Percentiles rank a stretch among this genome's conserved stretches.
These are phyloP conservation scores for Bactericera cockerelli DNA, from an alignment of 1,140 invertebrate genomes.

Conservation along the genomic window DNA sequence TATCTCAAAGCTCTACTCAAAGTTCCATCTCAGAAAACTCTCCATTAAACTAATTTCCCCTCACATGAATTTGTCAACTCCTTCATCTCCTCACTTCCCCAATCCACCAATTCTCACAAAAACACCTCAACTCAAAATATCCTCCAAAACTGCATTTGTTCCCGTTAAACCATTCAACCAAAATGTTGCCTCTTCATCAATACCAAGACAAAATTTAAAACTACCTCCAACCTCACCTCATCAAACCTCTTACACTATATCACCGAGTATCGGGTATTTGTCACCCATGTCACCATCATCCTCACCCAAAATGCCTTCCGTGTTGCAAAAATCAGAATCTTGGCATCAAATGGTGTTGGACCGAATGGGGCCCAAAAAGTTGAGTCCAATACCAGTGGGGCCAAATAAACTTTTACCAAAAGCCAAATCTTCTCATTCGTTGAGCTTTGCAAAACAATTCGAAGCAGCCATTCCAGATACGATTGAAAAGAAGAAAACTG, in stretches of 20 bases:
- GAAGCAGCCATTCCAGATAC: conserved; percentile 59
- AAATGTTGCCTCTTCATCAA: not conserved
- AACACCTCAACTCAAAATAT: conserved; percentile 2
- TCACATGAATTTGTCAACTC: not conserved
- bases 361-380: conserved; percentile 23
- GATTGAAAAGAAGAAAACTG: conserved; percentile 53
- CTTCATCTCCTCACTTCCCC: not conserved
- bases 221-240: not conserved
- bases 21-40: not conserved
- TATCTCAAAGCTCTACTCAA: conserved; percentile 1
- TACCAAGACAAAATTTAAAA: conserved; percentile 5
- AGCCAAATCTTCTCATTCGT: conserved; percentile 51
- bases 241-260: not conserved
- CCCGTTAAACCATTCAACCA: conserved; percentile 1
- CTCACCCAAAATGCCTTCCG: conserved; percentile 19
- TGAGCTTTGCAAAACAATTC: conserved; percentile 54
- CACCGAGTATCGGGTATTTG: not conserved
- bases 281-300: not conserved
- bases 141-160: conserved; percentile 1
- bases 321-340: conserved; percentile 59
- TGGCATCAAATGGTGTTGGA: conserved; percentile 50
- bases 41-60: not conserved
- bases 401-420: conserved; percentile 16
- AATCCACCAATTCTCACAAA: not conserved
- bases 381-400: conserved; percentile 26